These are phyloP conservation scores for Mylabris phalerata DNA, from an alignment of 1,140 invertebrate genomes.

Conservation along the genomic window DNA sequence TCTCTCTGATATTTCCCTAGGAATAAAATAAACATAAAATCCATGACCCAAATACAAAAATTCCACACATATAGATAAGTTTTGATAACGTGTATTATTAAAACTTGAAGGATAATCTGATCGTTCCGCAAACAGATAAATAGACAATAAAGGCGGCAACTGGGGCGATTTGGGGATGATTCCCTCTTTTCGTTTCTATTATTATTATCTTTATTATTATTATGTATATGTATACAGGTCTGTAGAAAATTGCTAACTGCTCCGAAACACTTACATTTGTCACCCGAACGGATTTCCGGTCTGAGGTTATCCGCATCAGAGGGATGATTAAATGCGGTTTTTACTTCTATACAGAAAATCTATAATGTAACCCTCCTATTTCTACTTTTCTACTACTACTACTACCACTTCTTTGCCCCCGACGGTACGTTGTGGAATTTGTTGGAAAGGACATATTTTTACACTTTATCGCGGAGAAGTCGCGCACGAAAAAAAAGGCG, in stretches of 20 bases:
- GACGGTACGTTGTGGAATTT: conserved; percentile 2
- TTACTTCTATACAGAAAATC: conserved; percentile 8
- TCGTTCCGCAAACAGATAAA: background rate
- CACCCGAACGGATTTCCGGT: background rate
- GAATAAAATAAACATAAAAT: conserved; percentile 11
- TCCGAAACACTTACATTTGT: too few relatives aligned
- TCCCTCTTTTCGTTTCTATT: too few relatives aligned
- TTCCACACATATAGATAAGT: background rate
- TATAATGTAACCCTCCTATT: conserved; percentile 3
- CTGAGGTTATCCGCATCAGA: conserved; percentile 1
- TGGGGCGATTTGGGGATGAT: too few relatives aligned
- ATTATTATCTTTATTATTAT: too few relatives aligned
- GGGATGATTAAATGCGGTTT: conserved; percentile 12
- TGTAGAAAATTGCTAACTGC: too few relatives aligned
- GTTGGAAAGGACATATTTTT: conserved; percentile 8
- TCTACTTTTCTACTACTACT: too few relatives aligned
- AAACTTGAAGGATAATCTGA: conserved; percentile 11
- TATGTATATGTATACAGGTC: too few relatives aligned
- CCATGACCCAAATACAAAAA: conserved; percentile 13
- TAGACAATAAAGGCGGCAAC: too few relatives aligned
- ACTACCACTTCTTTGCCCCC: too few relatives aligned
- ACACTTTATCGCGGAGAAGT: conserved; percentile 12
- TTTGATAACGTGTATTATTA: conserved; percentile 13
- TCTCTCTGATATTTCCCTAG: background rate
- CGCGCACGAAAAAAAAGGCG: conserved; percentile 7